A percentile compares a stretch with the other conserved stretches of the same genome.
Evolutionary conservation across 2,888 invertebrate genomes (phyloP).

Genomic region (Rhodophaea formosa): DNA sequence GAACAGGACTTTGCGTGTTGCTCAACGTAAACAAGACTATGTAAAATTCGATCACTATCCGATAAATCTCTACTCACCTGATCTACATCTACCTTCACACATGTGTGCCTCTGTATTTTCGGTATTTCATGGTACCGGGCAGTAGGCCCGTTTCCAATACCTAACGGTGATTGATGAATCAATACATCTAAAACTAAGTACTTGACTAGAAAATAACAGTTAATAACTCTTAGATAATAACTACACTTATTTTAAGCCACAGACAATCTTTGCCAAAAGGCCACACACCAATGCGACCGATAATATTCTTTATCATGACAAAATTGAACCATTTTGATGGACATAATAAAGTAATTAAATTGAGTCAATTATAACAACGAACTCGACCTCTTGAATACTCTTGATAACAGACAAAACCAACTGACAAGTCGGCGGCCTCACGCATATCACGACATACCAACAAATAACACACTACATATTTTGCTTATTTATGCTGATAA

Average conservation of each 20-base stretch:
- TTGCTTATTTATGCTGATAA: conserved; percentile 12
- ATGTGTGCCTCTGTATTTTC: background rate
- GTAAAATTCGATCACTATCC: no score
- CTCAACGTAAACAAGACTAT: no score
- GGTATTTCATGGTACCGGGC: background rate
- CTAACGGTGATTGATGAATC: conserved; percentile 7
- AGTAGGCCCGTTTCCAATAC: background rate
- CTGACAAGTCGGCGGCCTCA: conserved; percentile 24
- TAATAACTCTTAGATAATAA: background rate
- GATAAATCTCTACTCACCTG: no score
- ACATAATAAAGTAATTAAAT: conserved; percentile 47
- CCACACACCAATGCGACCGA: background rate
- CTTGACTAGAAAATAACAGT: background rate
- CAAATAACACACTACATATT: conserved; percentile 5
- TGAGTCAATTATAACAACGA: conserved; percentile 43
- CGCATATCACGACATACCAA: conserved; percentile 1
- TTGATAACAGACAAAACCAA: conserved; percentile 55
- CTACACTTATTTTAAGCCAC: background rate
- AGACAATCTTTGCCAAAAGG: background rate
- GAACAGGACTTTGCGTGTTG: no score
- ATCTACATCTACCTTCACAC: background rate
- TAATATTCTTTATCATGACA: conserved; percentile 21
- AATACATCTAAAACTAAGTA: background rate
- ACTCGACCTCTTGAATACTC: conserved; percentile 40
- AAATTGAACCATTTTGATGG: conserved; percentile 34